Evolutionary conservation across 1,140 invertebrate species (phyloP).

Genomic region (Tetramorium parvispinum): DNA sequence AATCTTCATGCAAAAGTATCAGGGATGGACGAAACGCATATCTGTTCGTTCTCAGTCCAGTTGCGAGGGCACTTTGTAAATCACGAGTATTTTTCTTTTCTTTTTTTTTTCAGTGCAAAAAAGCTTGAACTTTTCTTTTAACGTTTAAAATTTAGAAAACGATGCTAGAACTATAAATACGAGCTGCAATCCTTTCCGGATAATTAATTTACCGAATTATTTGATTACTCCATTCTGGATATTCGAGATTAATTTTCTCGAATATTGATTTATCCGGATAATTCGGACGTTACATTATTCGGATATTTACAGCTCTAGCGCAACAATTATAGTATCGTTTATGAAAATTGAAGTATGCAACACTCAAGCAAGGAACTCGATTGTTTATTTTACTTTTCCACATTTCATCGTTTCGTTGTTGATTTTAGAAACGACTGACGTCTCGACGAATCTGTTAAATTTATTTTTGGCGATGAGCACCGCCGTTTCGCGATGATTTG

Average conservation of each 20-base stretch:
- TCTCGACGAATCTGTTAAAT: conserved; percentile 34
- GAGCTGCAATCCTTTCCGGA: neutral
- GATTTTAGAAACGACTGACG: conserved; percentile 73
- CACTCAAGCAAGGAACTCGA: neutral
- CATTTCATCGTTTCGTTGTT: neutral
- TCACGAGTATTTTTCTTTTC: neutral
- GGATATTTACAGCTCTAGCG: neutral
- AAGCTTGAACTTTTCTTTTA: neutral
- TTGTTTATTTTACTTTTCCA: neutral
- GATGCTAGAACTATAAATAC: neutral
- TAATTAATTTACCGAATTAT: neutral
- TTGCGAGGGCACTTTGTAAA: neutral
- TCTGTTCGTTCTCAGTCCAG: conserved; percentile 12
- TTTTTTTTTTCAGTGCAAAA: neutral
- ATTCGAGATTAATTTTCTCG: neutral
- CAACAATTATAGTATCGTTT: neutral
- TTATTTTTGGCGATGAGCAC: neutral
- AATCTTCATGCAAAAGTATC: conserved; percentile 77
- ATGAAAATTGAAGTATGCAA: neutral
- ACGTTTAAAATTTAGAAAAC: neutral
- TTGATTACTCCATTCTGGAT: neutral
- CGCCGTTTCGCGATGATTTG: too few relatives aligned
- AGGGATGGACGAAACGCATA: conserved; percentile 77
- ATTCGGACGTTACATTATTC: neutral
- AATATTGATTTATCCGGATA: neutral